Base-by-base conservation (phyloP, 2,113 vertebrate species). In the Perca fluviatilis region DNA sequence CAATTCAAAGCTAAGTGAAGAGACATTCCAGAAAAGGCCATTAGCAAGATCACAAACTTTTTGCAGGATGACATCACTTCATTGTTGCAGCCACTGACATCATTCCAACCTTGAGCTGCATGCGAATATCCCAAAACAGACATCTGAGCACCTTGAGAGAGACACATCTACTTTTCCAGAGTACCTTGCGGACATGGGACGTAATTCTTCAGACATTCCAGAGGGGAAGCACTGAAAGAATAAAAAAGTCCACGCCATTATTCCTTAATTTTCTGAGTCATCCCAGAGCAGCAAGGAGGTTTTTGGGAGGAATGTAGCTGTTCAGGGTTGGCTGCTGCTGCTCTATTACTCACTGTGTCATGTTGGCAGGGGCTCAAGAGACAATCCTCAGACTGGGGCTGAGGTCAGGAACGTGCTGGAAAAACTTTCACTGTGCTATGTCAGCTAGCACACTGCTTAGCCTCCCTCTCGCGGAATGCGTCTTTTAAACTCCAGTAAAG, bases 311-410 rank as follows among this genome's bases (percentile, higher is more conserved):
- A 88, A 89, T 85, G 84, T 74, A 77, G 66, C 83, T 69, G 82
- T 86, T 65, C 80, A 53, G 89, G 53, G 61, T 65, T 75, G 79
- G 82, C 85, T 77, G 46, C 80, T 4, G 33, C 86, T 88, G 84
- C 79, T 85, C 79, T 90, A 88, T 90, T 93, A 89, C 87, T 92
- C 89, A 89, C 85, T 82, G 73, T 84, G 83, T 90, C 77, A 16
- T 83, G 77, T 86, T 93, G 91, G 89, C 89, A 84, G 63, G 11
- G 43, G 70, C 85, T 83, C 84, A 87, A 77, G 83, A 86, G 77
- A 93, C 87, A 80, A 83, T 85, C 33, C 83, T 89, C 83, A 84
- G 88, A 87, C 88, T 83, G 78, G 68, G 83, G 77, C 84, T 61
- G 83, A 89, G 88, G 87, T 91, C 92, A 86, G 79, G 77, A 93